phyloP scores from a whole-genome alignment of 2,113 vertebrate species.

The Pseudorasbora parva region DNA sequence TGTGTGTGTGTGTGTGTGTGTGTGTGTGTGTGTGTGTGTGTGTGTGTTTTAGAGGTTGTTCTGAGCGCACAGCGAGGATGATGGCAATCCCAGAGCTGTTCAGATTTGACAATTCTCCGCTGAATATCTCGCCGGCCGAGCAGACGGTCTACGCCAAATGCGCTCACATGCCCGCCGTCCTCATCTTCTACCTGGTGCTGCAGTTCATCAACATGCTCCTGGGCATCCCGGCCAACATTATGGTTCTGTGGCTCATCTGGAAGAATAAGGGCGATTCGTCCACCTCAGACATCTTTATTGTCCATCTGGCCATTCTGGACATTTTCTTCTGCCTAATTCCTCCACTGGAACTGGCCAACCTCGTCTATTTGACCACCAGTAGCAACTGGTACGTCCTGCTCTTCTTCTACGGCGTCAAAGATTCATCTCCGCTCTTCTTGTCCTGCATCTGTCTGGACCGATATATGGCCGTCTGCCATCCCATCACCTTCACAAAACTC shows the following conservation, averaged over 20 bases:
- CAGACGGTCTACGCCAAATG: conserved; percentile 66
- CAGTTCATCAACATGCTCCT: conserved; percentile 80
- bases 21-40: neutral
- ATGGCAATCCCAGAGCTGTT: conserved; percentile 57
- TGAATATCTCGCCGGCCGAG: conserved; percentile 49
- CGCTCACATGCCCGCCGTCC: conserved; percentile 61
- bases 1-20: neutral
- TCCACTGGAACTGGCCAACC: conserved; percentile 70
- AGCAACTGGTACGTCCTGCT: conserved; percentile 71
- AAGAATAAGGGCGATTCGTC: conserved; percentile 72
- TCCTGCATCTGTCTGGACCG: conserved; percentile 79
- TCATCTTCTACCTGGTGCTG: conserved; percentile 73
- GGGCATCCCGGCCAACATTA: conserved; percentile 76
- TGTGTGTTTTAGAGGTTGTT: neutral
- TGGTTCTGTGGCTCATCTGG: conserved; percentile 75
- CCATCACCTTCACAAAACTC: conserved; percentile 73
- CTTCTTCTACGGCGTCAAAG: conserved; percentile 78
- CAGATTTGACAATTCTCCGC: conserved; percentile 56
- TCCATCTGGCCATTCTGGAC: conserved; percentile 73
- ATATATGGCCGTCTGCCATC: conserved; percentile 77
- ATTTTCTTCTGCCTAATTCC: conserved; percentile 73
- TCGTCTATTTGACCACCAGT: conserved; percentile 66
- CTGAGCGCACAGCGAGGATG: neutral
- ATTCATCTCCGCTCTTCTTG: conserved; percentile 74
- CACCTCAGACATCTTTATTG: conserved; percentile 76